Conservation (phyloP, 1,140 invertebrate genomes). For the Lordiphosa clarofinis region DNA sequence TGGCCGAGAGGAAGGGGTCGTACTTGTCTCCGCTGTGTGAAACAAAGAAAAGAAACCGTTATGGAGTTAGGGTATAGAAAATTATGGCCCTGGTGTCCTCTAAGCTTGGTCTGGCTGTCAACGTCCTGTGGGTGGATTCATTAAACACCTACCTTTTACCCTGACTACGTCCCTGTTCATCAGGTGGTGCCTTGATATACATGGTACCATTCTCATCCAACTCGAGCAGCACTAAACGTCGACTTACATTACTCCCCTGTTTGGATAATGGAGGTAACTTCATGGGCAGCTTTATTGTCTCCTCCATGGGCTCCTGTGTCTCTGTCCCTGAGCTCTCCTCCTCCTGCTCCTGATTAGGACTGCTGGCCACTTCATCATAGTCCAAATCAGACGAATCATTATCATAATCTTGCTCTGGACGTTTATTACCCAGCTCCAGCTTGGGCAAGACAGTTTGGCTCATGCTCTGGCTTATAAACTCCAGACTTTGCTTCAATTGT, state of each 20-base stretch:
- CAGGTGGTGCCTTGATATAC: conserved; percentile 42
- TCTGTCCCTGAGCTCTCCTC: neutral
- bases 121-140: too few relatives aligned
- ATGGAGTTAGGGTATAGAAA: too few relatives aligned
- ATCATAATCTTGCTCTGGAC: conserved; percentile 16
- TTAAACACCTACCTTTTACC: neutral
- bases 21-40: conserved; percentile 81
- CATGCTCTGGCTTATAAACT: conserved; percentile 11
- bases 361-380: neutral
- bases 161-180: neutral
- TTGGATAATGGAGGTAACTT: conserved; percentile 14
- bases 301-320: too few relatives aligned
- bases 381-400: conserved; percentile 5
- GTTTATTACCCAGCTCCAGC: conserved; percentile 13
- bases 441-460: conserved; percentile 14
- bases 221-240: conserved; percentile 35
- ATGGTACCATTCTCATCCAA: conserved; percentile 36
- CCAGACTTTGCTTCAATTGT: conserved; percentile 18
- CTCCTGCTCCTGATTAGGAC: conserved; percentile 1
- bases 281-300: neutral
- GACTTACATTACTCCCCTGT: conserved; percentile 21
- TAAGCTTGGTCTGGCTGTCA: neutral
- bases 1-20: conserved; percentile 85
- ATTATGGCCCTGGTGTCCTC: conserved; percentile 5
- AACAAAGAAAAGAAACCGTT: neutral